Evolutionary conservation across 2,113 vertebrate species (phyloP), one percentile per base, ranked within the genome.

Genomic region (Ramphastos sulfuratus): DNA sequence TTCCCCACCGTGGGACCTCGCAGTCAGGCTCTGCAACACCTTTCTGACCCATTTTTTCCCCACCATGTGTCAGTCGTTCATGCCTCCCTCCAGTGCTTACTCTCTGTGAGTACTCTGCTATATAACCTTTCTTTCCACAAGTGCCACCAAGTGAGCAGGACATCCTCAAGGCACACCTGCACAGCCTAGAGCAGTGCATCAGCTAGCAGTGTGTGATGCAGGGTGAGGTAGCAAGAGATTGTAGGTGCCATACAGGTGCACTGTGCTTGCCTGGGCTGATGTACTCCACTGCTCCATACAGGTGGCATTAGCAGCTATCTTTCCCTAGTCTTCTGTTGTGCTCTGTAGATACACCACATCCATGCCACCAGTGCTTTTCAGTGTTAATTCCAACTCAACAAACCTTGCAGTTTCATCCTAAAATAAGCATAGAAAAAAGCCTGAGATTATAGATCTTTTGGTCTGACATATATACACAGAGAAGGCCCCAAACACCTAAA

Each of bases 161-260:
- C 20, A 8, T 23, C 60, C 27, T 66, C 0, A 0, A 12, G 39
- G 56, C 64, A 52, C 1, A 0, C 16, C 31, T 31, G 37, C 12
- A 4, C 31, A 59, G 63, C 52, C 24, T 33, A 4, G 2, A 1
- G 33, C 8, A 4, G 61, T 24, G 35, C 15, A n/a, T 44, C 35
- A 33, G 24, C 13, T 11, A 9, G 28, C 42, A 21, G 35, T 21
- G 39, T 6, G 1, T 6, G 54, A 2, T 8, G 27, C 67, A 17
- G 54, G 7, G 13, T 20, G 83, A 82, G 46, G 27, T 2, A 39
- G 24, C 1, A 1, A 1, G 27, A 50, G 44, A 17, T 52, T 42
- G 17, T 73, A 50, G 14, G 12, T 2, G 5, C 73, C 1, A 0
- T 4, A 0, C 13, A 19, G 50, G 8, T 42, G 2, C 33, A 5